A percentile compares a stretch with the other conserved stretches of the same genome.
phyloP scores from a whole-genome alignment of 2,797 vertebrate genomes.

The Nannoperca australis region DNA sequence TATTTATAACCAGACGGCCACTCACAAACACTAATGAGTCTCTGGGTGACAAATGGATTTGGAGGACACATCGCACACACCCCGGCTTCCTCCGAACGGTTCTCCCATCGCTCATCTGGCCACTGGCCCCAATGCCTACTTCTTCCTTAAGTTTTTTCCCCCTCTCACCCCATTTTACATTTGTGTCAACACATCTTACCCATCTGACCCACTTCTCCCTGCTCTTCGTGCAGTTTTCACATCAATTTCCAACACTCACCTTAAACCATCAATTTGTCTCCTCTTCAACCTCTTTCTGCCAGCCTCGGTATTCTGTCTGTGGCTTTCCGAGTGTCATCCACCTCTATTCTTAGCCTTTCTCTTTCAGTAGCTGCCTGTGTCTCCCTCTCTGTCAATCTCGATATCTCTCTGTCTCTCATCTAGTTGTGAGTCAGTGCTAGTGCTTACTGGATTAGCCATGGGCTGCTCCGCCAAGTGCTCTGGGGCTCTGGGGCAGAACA shows the following conservation, averaged over 20 bases:
- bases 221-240: constrained; percentile 32
- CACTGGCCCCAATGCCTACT: constrained; percentile 12
- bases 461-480: constrained; percentile 67
- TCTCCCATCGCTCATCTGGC: constrained; percentile 40
- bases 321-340: constrained; percentile 36
- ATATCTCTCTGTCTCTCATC: constrained; percentile 56
- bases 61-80: constrained; percentile 60
- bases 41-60: constrained; percentile 72
- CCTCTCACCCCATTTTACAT: not conserved
- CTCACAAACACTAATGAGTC: constrained; percentile 76
- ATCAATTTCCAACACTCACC: constrained; percentile 20
- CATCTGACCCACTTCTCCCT: constrained; percentile 54
- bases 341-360: constrained; percentile 33
- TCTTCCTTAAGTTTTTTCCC: constrained; percentile 23
- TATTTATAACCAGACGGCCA: constrained; percentile 73
- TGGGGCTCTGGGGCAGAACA: constrained; percentile 64
- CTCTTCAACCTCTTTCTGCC: constrained; percentile 43
- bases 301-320: constrained; percentile 19
- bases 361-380: constrained; percentile 29
- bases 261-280: constrained; percentile 40
- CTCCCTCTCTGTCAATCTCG: constrained; percentile 54
- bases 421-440: constrained; percentile 65
- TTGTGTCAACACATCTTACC: constrained; percentile 24
- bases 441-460: constrained; percentile 72
- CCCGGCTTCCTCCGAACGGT: constrained; percentile 35